phyloP scores from a whole-genome alignment of 2,113 vertebrate genomes.

The Piaya cayana region DNA sequence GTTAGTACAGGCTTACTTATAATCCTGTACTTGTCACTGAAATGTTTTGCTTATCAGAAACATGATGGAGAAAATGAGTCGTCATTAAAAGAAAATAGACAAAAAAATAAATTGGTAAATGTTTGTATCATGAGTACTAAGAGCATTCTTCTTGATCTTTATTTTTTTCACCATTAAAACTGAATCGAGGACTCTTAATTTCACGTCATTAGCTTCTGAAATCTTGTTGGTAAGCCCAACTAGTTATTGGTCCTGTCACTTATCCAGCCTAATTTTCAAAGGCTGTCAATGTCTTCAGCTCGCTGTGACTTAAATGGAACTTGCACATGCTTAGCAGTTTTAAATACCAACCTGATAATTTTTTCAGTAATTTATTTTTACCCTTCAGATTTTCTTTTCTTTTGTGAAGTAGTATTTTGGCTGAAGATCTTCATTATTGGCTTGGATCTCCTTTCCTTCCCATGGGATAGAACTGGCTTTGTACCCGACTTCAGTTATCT shows the following conservation, averaged over 20 bases:
- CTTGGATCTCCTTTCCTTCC: background rate
- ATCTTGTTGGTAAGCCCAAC: background rate
- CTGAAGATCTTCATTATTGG: background rate
- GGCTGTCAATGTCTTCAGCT: background rate
- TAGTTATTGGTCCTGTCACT: background rate
- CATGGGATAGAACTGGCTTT: background rate
- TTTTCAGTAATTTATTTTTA: constrained; percentile 20
- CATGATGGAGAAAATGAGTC: background rate
- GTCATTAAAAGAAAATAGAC: background rate
- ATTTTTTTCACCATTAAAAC: background rate
- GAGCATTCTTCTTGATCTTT: background rate
- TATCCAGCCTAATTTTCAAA: background rate
- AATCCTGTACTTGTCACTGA: constrained; percentile 5
- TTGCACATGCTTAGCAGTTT: constrained; percentile 14
- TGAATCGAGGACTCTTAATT: background rate
- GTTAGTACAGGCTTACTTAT: background rate
- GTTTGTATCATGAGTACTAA: background rate
- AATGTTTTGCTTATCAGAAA: background rate
- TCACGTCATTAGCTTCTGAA: background rate
- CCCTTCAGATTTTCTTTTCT: background rate
- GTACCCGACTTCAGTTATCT: background rate
- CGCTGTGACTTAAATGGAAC: background rate
- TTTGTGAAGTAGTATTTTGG: constrained; percentile 14
- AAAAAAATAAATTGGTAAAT: background rate
- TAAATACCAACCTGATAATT: constrained; percentile 29